These are phyloP conservation scores for Lithophane semibrunnea DNA, from an alignment of 2,888 invertebrate genomes.

Conservation along the genomic window DNA sequence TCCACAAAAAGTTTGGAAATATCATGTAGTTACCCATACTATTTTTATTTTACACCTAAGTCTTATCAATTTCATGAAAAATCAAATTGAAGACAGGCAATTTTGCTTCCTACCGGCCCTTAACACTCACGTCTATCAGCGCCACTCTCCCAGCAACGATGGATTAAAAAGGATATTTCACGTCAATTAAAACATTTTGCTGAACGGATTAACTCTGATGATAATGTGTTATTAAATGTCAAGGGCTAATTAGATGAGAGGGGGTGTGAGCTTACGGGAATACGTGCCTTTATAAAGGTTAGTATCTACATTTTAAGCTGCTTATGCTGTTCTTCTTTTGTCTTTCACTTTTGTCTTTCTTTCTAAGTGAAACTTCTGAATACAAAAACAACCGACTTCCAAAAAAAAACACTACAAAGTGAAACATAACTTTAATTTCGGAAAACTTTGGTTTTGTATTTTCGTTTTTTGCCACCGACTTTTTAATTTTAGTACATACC, in stretches of 20 bases:
- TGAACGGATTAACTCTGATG: constrained; percentile 26
- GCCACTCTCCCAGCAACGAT: constrained; percentile 6
- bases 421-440: too few relatives aligned
- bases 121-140: constrained; percentile 2
- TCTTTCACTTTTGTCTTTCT: background rate
- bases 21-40: too few relatives aligned
- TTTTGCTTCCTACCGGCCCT: too few relatives aligned
- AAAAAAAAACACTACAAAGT: too few relatives aligned
- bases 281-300: constrained; percentile 1
- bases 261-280: background rate
- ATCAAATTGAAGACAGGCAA: too few relatives aligned
- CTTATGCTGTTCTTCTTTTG: too few relatives aligned
- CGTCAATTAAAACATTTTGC: constrained; percentile 49
- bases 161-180: constrained; percentile 41
- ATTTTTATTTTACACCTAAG: too few relatives aligned
- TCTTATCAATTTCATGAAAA: too few relatives aligned
- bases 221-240: constrained; percentile 41
- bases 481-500: too few relatives aligned
- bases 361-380: background rate
- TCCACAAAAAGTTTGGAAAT: too few relatives aligned
- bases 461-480: too few relatives aligned
- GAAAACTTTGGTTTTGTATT: too few relatives aligned
- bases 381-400: background rate
- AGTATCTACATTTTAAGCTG: background rate
- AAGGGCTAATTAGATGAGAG: constrained; percentile 27